Evolutionary conservation across 2,888 invertebrate genomes (phyloP).

Genomic region (Cheilosia grossa): DNA sequence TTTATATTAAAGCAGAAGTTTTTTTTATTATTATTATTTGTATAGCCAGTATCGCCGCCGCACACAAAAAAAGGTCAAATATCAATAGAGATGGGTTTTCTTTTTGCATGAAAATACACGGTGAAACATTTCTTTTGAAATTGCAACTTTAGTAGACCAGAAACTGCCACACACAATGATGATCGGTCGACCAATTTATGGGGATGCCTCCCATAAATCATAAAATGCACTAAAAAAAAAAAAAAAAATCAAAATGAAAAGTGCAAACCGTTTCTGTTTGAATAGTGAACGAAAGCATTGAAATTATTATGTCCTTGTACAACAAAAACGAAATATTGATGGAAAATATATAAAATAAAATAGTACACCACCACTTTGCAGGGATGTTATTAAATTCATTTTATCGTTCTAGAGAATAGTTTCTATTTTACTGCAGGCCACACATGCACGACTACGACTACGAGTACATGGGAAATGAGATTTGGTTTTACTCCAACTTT

Average conservation of each 20-base stretch:
- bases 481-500: slow-evolving; percentile 42
- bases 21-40: not conserved
- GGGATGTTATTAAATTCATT: slow-evolving; percentile 54
- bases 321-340: slow-evolving; percentile 21
- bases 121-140: slow-evolving; percentile 41
- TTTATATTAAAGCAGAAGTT: slow-evolving; percentile 4
- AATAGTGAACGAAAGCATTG: slow-evolving; percentile 66
- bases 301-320: slow-evolving; percentile 61
- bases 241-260: not conserved
- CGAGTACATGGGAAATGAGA: slow-evolving; percentile 6
- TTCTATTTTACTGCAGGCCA: slow-evolving; percentile 30
- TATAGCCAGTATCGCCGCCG: slow-evolving; percentile 4
- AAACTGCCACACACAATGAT: slow-evolving; percentile 64
- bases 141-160: slow-evolving; percentile 67
- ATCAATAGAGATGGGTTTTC: slow-evolving; percentile 35
- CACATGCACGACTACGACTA: no score
- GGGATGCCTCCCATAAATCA: slow-evolving; percentile 29
- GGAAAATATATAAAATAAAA: slow-evolving; percentile 19
- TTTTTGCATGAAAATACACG: slow-evolving; percentile 31
- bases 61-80: slow-evolving; percentile 61
- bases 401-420: slow-evolving; percentile 13
- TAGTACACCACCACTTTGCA: slow-evolving; percentile 41
- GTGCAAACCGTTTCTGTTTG: slow-evolving; percentile 51
- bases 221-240: slow-evolving; percentile 18
- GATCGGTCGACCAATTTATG: slow-evolving; percentile 70